These are phyloP conservation scores for Xiphorhynchus elegans DNA, from an alignment of 2,113 vertebrate species.

Conservation along the genomic window DNA sequence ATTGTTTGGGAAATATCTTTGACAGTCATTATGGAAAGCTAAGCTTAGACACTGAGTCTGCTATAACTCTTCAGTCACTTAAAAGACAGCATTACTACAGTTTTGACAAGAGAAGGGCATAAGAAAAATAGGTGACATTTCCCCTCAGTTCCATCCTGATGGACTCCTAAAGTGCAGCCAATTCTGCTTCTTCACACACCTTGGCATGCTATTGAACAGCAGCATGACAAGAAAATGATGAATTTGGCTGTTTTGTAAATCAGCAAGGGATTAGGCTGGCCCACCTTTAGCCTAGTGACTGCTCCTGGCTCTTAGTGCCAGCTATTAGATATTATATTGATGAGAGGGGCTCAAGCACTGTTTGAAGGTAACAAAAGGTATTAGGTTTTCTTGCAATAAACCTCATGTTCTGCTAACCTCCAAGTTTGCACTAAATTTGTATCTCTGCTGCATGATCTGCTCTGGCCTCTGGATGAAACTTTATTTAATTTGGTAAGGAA, in stretches of 20 bases:
- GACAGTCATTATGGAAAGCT: not conserved
- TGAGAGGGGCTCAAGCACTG: not conserved
- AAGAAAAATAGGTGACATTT: slow-evolving; percentile 66
- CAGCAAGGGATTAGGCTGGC: not conserved
- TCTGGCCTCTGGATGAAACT: not conserved
- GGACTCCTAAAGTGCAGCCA: slow-evolving; percentile 25
- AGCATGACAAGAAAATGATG: slow-evolving; percentile 9
- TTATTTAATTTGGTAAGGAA: not conserved
- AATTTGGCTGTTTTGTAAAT: slow-evolving; percentile 32
- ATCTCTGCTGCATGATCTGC: not conserved
- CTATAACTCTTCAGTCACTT: slow-evolving; percentile 15
- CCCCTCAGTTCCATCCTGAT: not conserved
- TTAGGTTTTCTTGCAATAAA: not conserved
- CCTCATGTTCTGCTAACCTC: not conserved
- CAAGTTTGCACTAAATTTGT: not conserved
- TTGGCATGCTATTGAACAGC: not conserved
- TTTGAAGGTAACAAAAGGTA: not conserved
- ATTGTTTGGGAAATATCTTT: not conserved
- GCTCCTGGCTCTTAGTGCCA: not conserved
- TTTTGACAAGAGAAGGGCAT: slow-evolving; percentile 48
- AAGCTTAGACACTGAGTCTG: not conserved
- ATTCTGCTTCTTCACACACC: not conserved
- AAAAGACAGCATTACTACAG: slow-evolving; percentile 13
- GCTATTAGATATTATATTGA: not conserved
- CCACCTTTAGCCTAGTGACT: not conserved